Percentiles rank a stretch among this genome's conserved stretches.
Evolutionary conservation across 1,140 invertebrate species (phyloP).

Genomic region (Drosophila novamexicana): DNA sequence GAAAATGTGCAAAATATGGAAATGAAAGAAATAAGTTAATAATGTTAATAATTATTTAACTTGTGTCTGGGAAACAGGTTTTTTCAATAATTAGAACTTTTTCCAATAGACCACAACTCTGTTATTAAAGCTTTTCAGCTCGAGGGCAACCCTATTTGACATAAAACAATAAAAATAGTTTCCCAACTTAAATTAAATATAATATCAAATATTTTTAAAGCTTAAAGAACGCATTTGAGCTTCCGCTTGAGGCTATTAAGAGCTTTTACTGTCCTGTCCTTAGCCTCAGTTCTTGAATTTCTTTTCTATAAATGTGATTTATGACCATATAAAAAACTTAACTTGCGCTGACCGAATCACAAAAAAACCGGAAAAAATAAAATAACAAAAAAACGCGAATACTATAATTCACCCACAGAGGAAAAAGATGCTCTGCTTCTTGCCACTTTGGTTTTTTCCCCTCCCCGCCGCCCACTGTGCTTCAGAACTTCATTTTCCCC

Average conservation of each 20-base stretch:
- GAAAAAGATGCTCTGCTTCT: neutral
- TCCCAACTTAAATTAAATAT: neutral
- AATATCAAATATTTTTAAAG: neutral
- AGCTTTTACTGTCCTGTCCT: conserved; percentile 8
- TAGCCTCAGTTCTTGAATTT: conserved; percentile 1
- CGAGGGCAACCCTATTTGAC: too few species aligned
- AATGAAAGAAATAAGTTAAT: too few species aligned
- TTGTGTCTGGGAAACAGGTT: too few species aligned
- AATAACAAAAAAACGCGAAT: conserved; percentile 22
- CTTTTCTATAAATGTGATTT: conserved; percentile 41
- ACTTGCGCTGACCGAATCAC: conserved; percentile 41
- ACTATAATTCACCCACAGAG: conserved; percentile 33
- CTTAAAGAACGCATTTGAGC: neutral
- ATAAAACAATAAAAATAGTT: neutral
- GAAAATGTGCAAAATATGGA: too few species aligned
- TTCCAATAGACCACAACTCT: too few species aligned
- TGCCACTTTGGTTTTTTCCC: neutral
- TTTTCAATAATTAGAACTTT: too few species aligned
- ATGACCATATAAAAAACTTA: conserved; percentile 31
- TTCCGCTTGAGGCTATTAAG: conserved; percentile 12
- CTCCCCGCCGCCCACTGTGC: conserved; percentile 9
- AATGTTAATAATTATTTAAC: too few species aligned
- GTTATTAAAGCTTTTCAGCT: too few species aligned
- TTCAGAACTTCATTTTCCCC: conserved; percentile 44
- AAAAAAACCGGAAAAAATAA: conserved; percentile 27